Evolutionary conservation across 2,113 vertebrate genomes (phyloP).

Genomic region (Dicentrarchus labrax): DNA sequence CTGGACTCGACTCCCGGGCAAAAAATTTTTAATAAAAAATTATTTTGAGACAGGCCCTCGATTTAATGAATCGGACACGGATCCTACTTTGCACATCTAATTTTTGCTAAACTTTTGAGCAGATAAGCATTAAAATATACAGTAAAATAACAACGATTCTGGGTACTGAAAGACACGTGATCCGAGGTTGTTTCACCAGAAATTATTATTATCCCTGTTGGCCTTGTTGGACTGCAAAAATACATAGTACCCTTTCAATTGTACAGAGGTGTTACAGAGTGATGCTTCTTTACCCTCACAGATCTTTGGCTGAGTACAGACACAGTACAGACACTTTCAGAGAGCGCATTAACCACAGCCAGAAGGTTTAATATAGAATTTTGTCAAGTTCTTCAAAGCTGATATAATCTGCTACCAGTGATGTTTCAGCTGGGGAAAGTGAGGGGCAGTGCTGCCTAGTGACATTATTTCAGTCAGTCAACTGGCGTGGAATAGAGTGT

Average conservation of each 20-base stretch:
- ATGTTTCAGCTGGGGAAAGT: background rate
- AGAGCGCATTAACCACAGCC: background rate
- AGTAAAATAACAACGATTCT: background rate
- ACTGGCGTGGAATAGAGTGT: background rate
- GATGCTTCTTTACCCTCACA: too few species aligned
- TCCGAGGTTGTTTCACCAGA: too few species aligned
- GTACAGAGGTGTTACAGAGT: background rate
- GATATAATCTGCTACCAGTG: background rate
- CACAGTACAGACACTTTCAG: background rate
- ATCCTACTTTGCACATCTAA: too few species aligned
- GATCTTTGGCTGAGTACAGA: background rate
- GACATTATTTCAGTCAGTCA: background rate
- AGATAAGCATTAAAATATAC: background rate
- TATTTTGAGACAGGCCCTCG: too few species aligned
- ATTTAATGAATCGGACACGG: background rate
- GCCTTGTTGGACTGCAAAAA: background rate
- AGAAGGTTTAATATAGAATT: background rate
- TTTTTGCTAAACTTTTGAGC: too few species aligned
- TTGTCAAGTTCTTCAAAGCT: background rate
- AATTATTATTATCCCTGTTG: background rate
- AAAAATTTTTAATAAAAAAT: too few species aligned
- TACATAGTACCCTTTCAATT: constrained; percentile 12
- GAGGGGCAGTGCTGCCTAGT: background rate
- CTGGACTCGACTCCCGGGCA: too few species aligned
- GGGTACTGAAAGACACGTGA: too few species aligned